Conservation (phyloP, 2,113 vertebrate species). For the Gallinago jamesoni region DNA sequence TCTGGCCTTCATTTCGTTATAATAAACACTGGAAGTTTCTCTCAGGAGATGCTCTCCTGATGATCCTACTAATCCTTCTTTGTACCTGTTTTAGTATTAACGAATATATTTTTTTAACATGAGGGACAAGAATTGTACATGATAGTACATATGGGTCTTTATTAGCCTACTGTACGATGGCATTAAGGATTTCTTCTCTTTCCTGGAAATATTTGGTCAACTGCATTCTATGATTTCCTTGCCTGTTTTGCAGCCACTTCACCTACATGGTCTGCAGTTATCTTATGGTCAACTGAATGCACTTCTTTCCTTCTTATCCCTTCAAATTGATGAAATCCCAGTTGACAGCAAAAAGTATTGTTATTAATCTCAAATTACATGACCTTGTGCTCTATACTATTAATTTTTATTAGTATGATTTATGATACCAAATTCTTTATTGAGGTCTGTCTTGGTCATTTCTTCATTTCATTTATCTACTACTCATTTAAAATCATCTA, state of each 20-base stretch:
- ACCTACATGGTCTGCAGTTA: not conserved
- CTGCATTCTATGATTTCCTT: not conserved
- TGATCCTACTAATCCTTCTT: not conserved
- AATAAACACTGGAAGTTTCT: not conserved
- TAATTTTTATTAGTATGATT: not conserved
- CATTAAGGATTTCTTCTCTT: not conserved
- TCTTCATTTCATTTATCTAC: not conserved
- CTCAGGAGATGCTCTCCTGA: not conserved
- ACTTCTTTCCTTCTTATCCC: not conserved
- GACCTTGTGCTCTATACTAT: not conserved
- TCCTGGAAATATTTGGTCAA: not conserved
- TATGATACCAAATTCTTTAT: not conserved
- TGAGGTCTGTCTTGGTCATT: not conserved
- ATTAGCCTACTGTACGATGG: not conserved
- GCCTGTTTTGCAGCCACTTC: not conserved
- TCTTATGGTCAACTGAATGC: not conserved
- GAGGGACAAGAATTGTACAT: not conserved
- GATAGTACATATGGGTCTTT: not conserved
- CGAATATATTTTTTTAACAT: not conserved
- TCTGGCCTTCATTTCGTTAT: not conserved
- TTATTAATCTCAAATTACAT: not conserved
- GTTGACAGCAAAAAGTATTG: not conserved
- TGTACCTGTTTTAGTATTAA: not conserved
- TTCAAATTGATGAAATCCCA: not conserved
- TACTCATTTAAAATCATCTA: not conserved